A percentile compares a stretch with the other conserved stretches of the same genome.
phyloP scores from a whole-genome alignment of 2,113 vertebrate genomes.

The Lichenostomus cassidix region DNA sequence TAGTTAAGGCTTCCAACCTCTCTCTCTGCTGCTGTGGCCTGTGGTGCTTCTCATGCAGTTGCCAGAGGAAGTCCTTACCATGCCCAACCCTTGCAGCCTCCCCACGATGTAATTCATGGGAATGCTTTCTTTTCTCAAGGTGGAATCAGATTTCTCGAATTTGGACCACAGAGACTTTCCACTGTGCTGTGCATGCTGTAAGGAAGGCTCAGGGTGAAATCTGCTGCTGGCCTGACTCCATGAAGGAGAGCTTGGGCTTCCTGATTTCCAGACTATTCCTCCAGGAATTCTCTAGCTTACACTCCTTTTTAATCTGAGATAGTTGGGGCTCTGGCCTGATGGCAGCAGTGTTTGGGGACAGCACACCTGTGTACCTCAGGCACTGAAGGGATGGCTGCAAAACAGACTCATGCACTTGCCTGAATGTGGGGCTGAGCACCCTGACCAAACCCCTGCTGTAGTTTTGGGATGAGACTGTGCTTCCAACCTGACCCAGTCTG shows the following conservation, averaged over 20 bases:
- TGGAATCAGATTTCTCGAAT: background rate
- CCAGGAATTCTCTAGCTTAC: background rate
- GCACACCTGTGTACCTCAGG: background rate
- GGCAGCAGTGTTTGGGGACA: background rate
- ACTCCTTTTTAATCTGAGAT: background rate
- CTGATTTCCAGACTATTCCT: background rate
- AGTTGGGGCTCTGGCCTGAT: background rate
- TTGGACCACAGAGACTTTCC: background rate
- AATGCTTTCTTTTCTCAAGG: background rate
- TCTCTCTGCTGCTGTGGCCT: background rate
- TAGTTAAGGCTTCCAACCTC: constrained; percentile 34
- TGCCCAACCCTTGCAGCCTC: background rate
- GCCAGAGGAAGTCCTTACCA: constrained; percentile 4
- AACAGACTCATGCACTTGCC: fast-evolving
- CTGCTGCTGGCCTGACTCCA: background rate
- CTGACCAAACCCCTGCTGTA: fast-evolving
- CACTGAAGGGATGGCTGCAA: background rate
- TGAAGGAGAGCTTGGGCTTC: background rate
- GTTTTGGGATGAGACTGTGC: background rate
- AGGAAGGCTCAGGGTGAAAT: background rate
- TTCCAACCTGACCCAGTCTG: background rate
- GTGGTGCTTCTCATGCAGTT: constrained; percentile 14
- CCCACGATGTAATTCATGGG: background rate
- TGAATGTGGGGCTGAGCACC: background rate
- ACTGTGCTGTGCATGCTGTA: background rate